Evolutionary conservation across 2,888 invertebrate genomes (phyloP).

Genomic region (Tinea trinotella): DNA sequence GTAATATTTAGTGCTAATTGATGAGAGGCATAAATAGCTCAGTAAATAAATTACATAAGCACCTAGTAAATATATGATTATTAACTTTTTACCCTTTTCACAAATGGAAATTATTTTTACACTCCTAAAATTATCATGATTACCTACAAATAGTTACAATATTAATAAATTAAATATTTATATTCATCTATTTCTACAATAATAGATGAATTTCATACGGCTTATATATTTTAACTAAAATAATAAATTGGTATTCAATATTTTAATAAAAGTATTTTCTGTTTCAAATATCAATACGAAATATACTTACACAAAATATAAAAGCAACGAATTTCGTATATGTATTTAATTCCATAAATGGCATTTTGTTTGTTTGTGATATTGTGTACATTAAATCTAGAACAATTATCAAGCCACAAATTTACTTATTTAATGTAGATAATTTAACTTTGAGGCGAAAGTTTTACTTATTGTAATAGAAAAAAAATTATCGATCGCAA

Average conservation of each 20-base stretch:
- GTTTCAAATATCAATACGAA: conserved; percentile 33
- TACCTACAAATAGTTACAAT: no score
- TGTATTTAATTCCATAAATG: conserved; percentile 50
- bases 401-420: neutral
- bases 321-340: conserved; percentile 55
- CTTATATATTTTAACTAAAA: no score
- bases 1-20: no score
- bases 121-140: no score
- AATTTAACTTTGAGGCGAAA: neutral
- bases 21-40: neutral
- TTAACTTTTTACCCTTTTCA: no score
- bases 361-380: conserved; percentile 37
- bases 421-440: neutral
- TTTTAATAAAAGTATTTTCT: no score
- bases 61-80: neutral
- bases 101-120: no score
- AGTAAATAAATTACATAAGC: neutral
- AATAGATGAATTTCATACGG: no score
- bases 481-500: neutral
- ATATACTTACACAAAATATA: conserved; percentile 55
- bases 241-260: no score
- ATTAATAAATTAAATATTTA: no score
- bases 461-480: neutral
- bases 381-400: neutral
- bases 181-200: no score